Evolutionary conservation across 2,113 vertebrate genomes (phyloP).

Genomic region (Dicerorhinus sumatrensis): DNA sequence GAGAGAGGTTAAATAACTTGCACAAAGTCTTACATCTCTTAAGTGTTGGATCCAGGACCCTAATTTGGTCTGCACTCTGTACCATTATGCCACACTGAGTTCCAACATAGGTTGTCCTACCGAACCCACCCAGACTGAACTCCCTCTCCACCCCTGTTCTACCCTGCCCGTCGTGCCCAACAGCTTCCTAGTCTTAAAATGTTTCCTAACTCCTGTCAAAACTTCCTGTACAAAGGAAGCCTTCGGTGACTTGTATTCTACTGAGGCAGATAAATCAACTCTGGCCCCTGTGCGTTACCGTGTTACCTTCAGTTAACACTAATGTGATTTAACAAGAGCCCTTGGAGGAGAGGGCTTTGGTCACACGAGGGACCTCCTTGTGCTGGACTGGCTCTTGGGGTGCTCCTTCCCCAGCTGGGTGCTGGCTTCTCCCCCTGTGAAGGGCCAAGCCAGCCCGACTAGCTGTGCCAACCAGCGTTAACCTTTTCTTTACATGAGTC

Average conservation of each 20-base stretch:
- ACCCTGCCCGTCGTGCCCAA: background rate
- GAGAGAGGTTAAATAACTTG: background rate
- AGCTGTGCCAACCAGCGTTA: background rate
- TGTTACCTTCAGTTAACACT: background rate
- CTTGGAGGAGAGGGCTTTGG: background rate
- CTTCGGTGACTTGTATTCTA: background rate
- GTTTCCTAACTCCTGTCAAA: background rate
- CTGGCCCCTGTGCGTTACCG: rapidly evolving
- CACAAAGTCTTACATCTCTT: background rate
- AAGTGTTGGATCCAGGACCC: background rate
- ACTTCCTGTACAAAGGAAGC: background rate
- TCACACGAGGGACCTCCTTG: background rate
- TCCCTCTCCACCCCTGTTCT: background rate
- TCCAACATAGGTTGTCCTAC: background rate
- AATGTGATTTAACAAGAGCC: background rate
- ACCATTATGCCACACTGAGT: background rate
- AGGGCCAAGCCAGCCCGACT: background rate
- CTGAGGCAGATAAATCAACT: background rate
- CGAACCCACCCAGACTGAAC: background rate
- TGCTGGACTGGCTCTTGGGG: background rate
- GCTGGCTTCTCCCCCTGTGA: background rate
- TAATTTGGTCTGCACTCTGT: background rate
- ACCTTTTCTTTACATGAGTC: background rate
- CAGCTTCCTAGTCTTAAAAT: background rate
- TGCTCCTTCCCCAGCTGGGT: background rate